Conservation (phyloP, 1,140 invertebrate genomes). For the Pseudoatta argentina region DNA sequence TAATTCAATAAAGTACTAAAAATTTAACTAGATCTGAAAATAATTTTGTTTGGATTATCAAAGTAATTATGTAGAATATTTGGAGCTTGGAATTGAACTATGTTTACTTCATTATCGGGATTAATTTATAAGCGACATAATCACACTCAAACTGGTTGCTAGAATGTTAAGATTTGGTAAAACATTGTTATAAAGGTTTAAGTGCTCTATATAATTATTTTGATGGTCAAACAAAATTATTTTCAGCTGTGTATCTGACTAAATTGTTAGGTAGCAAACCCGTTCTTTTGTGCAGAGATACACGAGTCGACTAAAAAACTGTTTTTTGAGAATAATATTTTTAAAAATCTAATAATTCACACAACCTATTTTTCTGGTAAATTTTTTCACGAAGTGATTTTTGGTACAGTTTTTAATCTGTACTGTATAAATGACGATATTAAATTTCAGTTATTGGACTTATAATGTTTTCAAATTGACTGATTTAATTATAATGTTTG, state of each 20-base stretch:
- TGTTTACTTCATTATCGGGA: neutral
- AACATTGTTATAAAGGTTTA: too few species aligned
- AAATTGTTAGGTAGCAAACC: too few species aligned
- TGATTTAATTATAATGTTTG: neutral
- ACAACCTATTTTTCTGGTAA: neutral
- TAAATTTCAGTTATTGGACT: neutral
- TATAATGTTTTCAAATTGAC: constrained; percentile 18
- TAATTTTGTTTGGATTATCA: too few species aligned
- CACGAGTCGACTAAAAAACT: neutral
- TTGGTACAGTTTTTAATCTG: too few species aligned
- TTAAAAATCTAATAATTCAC: neutral
- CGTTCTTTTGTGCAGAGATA: neutral
- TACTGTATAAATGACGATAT: neutral
- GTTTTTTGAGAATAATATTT: neutral
- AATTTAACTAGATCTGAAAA: too few species aligned
- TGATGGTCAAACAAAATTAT: too few species aligned
- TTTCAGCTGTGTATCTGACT: too few species aligned
- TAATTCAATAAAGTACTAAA: too few species aligned
- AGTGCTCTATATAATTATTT: too few species aligned
- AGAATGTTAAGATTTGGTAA: too few species aligned
- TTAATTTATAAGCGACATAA: neutral
- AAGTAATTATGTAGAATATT: too few species aligned
- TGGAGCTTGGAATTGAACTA: neutral
- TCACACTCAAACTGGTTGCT: too few species aligned
- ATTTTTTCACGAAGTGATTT: neutral